Base-by-base conservation (phyloP, 2,888 invertebrate genomes). In the Hypomecis atomaria region DNA sequence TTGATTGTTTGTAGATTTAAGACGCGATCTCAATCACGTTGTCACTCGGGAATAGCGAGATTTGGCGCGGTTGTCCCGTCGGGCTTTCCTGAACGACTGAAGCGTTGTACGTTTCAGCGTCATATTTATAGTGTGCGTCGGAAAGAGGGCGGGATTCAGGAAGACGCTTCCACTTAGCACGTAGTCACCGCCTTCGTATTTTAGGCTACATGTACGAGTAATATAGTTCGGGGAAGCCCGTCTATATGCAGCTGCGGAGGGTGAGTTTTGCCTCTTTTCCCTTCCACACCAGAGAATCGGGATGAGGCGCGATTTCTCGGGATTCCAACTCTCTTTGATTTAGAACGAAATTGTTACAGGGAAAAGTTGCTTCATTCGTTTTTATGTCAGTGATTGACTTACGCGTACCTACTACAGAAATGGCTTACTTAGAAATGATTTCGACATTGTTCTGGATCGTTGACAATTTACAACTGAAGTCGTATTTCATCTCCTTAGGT, bases 61-160 rank as follows among this genome's bases (percentile, higher is more conserved):
- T 81, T 89, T 90, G 88, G 89, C 90, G 89, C 89, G 77, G 83
- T 82, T 84, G 78, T 77, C 88, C 72, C 84, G 74, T 78, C 83
- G 85, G 81, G 86, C 83, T 87, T 81, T 86, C 87, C 87, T 87
- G 88, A 84, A 86, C 86, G 84, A 92, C 92, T 92, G 92, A 90
- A 89, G 84, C 81, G 75, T 37, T 74, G 75, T 71, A 67, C 71
- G 86, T 80, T 88, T 85, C 86, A 86, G 85, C 80, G 72, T 84
- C 82, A 83, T 90, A 92, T 92, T 89, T 92, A 92, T 91, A 91
- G 88, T 73, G 75, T 74, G 81, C 74, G 70, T 73, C 77, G 64
- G 75, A 79, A 82, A 82, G 88, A 82, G 87, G 84, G 85, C 85
- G 87, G 83, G 81, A 85, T 87, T 83, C 88, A 85, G 90, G 89